Conservation (phyloP, 2,888 invertebrate species). For the Ommatoiulus sabulosus region DNA sequence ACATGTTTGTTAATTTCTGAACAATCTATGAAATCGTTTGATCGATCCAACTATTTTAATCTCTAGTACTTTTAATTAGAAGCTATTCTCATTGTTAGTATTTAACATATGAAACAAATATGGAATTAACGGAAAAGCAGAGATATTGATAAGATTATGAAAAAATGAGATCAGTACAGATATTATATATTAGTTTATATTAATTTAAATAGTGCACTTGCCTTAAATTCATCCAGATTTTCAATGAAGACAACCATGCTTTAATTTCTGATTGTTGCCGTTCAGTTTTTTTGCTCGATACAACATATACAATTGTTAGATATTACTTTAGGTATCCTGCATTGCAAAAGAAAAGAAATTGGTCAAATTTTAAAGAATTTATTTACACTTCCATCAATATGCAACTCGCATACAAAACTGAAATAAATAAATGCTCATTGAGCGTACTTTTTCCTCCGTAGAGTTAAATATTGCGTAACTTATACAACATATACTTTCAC, state of each 20-base stretch:
- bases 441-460: slow-evolving; percentile 48
- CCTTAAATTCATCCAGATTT: neutral
- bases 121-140: too few relatives aligned
- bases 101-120: too few relatives aligned
- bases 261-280: neutral
- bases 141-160: too few relatives aligned
- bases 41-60: too few relatives aligned
- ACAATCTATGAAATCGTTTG: too few relatives aligned
- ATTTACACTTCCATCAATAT: slow-evolving; percentile 6
- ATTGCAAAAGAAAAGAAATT: neutral
- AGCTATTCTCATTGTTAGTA: neutral
- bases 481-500: neutral
- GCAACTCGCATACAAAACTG: slow-evolving; percentile 30
- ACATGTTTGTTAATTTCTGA: too few relatives aligned
- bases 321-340: neutral
- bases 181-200: too few relatives aligned
- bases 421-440: slow-evolving; percentile 56
- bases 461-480: slow-evolving; percentile 2
- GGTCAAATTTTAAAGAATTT: slow-evolving; percentile 27
- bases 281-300: neutral
- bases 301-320: neutral
- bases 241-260: neutral
- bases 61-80: too few relatives aligned
- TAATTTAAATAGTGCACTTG: neutral
- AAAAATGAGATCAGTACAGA: too few relatives aligned